phyloP scores from a whole-genome alignment of 2,113 vertebrate species.

The Thomomys bottae region DNA sequence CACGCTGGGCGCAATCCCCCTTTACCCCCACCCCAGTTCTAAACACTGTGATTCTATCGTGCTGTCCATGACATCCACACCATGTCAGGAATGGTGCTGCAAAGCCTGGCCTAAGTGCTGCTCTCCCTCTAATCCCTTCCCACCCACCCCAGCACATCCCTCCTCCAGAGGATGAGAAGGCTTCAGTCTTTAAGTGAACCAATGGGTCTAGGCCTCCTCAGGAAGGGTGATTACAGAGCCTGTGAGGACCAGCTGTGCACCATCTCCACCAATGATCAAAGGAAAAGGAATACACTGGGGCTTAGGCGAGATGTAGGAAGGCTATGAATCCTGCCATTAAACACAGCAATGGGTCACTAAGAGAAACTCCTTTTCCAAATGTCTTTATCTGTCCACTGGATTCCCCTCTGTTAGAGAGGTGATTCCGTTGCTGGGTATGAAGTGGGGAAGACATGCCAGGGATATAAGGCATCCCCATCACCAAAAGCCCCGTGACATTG shows the following conservation, averaged over 20 bases:
- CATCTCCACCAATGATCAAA: not conserved
- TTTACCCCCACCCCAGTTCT: not conserved
- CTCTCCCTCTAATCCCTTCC: not conserved
- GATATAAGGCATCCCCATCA: too few species aligned
- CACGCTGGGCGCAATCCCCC: not conserved
- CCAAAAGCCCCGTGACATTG: not conserved
- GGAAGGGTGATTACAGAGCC: not conserved
- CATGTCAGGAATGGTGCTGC: not conserved
- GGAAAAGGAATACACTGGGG: not conserved
- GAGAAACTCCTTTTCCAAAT: not conserved
- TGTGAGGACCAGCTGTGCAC: not conserved
- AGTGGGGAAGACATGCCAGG: not conserved
- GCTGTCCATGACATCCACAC: not conserved
- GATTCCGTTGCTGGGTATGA: not conserved
- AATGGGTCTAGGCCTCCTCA: not conserved
- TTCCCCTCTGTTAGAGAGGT: too few species aligned
- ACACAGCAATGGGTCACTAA: not conserved
- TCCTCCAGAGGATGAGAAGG: not conserved
- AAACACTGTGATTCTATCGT: not conserved
- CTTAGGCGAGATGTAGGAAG: not conserved
- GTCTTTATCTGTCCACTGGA: not conserved
- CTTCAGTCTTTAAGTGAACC: not conserved
- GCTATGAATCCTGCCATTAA: not conserved
- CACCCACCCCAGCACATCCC: not conserved
- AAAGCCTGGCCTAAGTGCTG: not conserved